Conservation (phyloP, 2,113 vertebrate genomes). For the Morone saxatilis region DNA sequence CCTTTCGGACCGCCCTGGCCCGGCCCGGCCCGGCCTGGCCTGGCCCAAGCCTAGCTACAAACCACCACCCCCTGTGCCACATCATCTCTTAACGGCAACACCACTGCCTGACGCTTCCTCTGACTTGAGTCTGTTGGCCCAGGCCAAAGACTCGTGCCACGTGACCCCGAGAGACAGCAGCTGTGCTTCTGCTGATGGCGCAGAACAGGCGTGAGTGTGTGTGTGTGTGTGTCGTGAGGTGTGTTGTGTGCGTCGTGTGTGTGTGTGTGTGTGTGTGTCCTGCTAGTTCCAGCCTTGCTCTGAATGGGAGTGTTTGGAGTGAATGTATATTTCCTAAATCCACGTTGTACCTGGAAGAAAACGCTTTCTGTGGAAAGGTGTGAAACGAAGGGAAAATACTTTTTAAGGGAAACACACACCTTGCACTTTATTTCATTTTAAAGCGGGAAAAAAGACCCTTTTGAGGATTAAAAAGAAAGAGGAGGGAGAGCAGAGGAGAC, state of each 20-base stretch:
- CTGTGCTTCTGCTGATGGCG: constrained; percentile 51
- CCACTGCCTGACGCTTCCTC: constrained; percentile 82
- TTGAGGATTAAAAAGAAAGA: not conserved
- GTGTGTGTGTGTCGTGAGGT: constrained; percentile 16
- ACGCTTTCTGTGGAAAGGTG: constrained; percentile 38
- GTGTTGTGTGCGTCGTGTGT: constrained; percentile 11
- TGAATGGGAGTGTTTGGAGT: constrained; percentile 12
- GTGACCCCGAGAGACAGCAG: constrained; percentile 51
- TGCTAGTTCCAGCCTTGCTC: constrained; percentile 45
- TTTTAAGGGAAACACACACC: constrained; percentile 52
- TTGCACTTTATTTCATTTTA: constrained; percentile 66
- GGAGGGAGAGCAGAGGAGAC: constrained; percentile 46
- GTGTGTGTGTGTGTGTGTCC: constrained; percentile 8
- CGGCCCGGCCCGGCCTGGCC: constrained; percentile 38
- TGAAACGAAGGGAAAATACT: constrained; percentile 47
- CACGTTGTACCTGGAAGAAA: constrained; percentile 30
- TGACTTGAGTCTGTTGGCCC: constrained; percentile 58
- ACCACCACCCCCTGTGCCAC: constrained; percentile 77
- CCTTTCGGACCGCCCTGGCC: constrained; percentile 30
- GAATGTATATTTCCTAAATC: constrained; percentile 44
- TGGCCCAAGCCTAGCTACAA: constrained; percentile 59
- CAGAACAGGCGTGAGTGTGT: constrained; percentile 35
- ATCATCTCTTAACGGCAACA: constrained; percentile 78
- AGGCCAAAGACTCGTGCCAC: constrained; percentile 48
- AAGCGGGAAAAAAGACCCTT: constrained; percentile 23